Base-by-base conservation (phyloP, 2,113 vertebrate genomes). In the Lates calcarifer region DNA sequence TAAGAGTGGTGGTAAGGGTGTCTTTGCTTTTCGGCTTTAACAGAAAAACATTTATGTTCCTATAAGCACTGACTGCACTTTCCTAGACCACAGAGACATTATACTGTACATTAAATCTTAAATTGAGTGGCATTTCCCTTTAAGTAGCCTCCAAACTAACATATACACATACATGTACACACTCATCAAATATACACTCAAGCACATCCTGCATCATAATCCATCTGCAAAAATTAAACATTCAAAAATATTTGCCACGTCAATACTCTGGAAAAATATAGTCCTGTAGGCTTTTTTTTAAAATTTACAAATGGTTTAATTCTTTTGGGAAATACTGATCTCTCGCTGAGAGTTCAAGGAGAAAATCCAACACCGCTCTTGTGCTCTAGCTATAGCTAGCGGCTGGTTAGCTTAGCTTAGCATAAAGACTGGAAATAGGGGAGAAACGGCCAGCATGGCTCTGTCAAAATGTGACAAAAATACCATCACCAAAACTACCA, bases 91-190 rank as follows among this genome's bases (percentile, higher is more conserved):
- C 84, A 66, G 76, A 83, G 74, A 73, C 57, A 39, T 77, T 20
- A 58, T 6, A 43, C 83, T 82, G 86, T 84, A 78, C 85, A 87
- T 45, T 56, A 79, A 71, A 68, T 80, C 58, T 58, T 56, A 76
- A 60, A 85, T 15, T 26, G 77, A 93, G 89, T 92, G 91, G 88
- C 73, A 76, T 84, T 77, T 91, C 88, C 90, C 88, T 91, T 89
- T 73, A 90, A 88, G 74, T 81, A 88, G 75, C 83, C 77, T 86
- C 83, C 72, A 80, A 78, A 47, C 74, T 63, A 66, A 85, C 76
- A 83, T 77, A 83, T 65, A 88, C 62, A 77, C 56, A 78, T 31
- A 31, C 29, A 15, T 43, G 10, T 43, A 88, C 31, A 31, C 67
- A 83, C 61, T 71, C 56, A 43, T 69, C 84, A 71, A 78, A 87